phyloP scores from a whole-genome alignment of 2,113 vertebrate species.

The Laticauda laticaudata region DNA sequence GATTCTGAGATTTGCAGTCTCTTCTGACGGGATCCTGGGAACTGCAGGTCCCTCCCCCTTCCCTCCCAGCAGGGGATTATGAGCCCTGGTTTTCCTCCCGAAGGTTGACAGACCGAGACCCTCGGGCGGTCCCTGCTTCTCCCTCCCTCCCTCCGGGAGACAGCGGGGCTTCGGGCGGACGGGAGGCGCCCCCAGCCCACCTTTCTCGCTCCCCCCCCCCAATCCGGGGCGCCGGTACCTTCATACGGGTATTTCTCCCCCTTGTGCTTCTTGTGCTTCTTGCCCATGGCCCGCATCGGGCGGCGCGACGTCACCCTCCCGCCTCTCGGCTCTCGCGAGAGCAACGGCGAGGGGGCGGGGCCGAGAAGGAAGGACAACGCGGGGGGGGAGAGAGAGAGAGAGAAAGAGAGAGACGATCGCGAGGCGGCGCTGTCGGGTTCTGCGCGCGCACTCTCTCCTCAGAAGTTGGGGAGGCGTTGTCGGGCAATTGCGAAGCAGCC shows the following conservation, averaged over 20 bases:
- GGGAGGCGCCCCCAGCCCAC: neutral
- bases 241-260: constrained; percentile 87
- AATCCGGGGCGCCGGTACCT: constrained; percentile 67
- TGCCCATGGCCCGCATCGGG: constrained; percentile 79
- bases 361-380: fast-evolving
- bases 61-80: neutral
- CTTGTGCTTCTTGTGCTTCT: constrained; percentile 96
- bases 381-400: no score
- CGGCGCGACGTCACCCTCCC: constrained; percentile 26
- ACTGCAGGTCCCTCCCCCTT: neutral
- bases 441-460: neutral
- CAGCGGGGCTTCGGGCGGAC: neutral
- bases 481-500: no score
- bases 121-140: neutral
- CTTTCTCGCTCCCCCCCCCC: no score
- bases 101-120: neutral
- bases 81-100: neutral
- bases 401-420: neutral
- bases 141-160: neutral
- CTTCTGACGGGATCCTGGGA: neutral
- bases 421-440: neutral
- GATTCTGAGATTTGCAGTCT: no score
- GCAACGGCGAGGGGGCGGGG: neutral
- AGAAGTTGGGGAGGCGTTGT: no score
- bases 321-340: neutral